These are phyloP conservation scores for Pteromalus puparum DNA, from an alignment of 1,140 invertebrate genomes.

Conservation along the genomic window DNA sequence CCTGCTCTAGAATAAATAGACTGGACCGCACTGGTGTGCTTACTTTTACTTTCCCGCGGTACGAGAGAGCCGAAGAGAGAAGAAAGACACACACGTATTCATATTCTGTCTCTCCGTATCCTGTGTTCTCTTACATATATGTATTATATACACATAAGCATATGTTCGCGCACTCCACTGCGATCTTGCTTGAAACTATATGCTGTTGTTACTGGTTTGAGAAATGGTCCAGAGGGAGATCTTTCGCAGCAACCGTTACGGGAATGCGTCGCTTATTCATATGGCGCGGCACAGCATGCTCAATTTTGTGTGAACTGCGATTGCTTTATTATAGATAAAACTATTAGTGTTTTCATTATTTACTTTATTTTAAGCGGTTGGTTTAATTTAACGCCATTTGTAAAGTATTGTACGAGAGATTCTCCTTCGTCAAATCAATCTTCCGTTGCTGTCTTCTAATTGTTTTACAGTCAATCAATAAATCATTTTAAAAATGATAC, in stretches of 20 bases:
- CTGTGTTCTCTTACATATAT: not conserved
- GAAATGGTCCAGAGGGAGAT: not conserved
- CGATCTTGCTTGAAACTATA: not conserved
- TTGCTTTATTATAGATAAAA: too few species aligned
- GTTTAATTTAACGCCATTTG: too few species aligned
- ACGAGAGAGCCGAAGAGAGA: not conserved
- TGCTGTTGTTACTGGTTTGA: not conserved
- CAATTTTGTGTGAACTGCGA: too few species aligned
- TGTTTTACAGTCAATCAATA: not conserved
- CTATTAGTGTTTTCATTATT: too few species aligned
- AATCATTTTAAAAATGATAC: not conserved
- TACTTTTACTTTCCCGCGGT: constrained; percentile 61
- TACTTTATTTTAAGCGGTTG: too few species aligned
- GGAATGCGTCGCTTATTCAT: not conserved
- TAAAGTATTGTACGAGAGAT: too few species aligned
- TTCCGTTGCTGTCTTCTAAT: not conserved
- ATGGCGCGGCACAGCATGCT: not conserved
- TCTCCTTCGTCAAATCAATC: not conserved
- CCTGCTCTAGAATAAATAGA: constrained; percentile 58
- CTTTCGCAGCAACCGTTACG: not conserved
- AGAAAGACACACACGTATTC: not conserved
- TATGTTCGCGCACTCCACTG: not conserved
- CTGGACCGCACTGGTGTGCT: constrained; percentile 51
- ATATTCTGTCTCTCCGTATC: constrained; percentile 17
- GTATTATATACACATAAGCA: not conserved